Conservation (phyloP, 2,888 invertebrate species). For the Baronia brevicornis region DNA sequence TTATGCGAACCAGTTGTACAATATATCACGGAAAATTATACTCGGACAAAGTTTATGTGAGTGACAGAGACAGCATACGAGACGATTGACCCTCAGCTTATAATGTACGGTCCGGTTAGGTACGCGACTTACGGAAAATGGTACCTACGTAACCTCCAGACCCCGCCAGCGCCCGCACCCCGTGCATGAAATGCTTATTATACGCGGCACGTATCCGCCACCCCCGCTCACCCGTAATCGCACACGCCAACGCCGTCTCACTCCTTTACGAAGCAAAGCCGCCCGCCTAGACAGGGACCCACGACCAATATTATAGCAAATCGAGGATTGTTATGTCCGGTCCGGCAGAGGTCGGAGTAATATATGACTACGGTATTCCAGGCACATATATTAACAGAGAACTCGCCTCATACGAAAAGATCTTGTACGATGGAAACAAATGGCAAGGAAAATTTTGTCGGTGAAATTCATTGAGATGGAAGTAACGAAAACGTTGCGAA, state of each 20-base stretch:
- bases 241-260: constrained; percentile 39
- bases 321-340: constrained; percentile 77
- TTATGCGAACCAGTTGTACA: constrained; percentile 51
- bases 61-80: constrained; percentile 64
- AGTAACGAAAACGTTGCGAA: constrained; percentile 51
- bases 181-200: constrained; percentile 79
- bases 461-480: constrained; percentile 65
- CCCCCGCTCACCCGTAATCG: constrained; percentile 42
- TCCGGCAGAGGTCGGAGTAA: constrained; percentile 75
- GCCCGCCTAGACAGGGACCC: constrained; percentile 55
- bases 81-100: constrained; percentile 72
- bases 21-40: constrained; percentile 74
- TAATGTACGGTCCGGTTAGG: constrained; percentile 77
- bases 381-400: constrained; percentile 75
- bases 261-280: constrained; percentile 50
- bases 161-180: constrained; percentile 64
- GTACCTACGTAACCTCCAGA: constrained; percentile 63
- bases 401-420: constrained; percentile 75
- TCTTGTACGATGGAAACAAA: constrained; percentile 74
- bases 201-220: constrained; percentile 74
- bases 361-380: constrained; percentile 76
- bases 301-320: constrained; percentile 74
- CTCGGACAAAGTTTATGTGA: constrained; percentile 53
- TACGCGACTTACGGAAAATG: constrained; percentile 74
- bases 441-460: constrained; percentile 72